Base-by-base conservation (phyloP, 1,140 invertebrate species). In the Berghia stephanieae region DNA sequence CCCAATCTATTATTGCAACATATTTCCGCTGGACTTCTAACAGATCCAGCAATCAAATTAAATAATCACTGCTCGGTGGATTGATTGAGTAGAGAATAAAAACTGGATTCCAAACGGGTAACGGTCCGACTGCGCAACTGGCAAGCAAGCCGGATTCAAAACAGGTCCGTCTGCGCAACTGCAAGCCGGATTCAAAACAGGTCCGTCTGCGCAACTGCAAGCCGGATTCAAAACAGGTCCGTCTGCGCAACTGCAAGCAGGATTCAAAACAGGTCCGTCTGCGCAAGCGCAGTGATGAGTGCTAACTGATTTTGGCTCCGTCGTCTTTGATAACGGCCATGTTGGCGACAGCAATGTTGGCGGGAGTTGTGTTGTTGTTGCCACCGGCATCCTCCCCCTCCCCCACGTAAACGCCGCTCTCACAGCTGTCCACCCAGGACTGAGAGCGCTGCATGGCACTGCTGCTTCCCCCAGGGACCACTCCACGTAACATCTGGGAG, bases 401-500 rank as follows among this genome's bases (percentile, higher is more conserved):
- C 1, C 84, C 83, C 1, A 85, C 82, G 60, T 83, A 83, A 2
- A 85, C 84, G 0, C 84, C 84, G 67, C 84, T 85, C 77, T 85
- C 84, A 72, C 84, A 84, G 76, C 84, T 85, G 69, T 85, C 83
- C 46, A 85, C 78, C 80, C 82, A 83, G 0, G 84, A 85, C 38
- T 81, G 79, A 57, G 82, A 84, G 27, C 83, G 78, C 68, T 85
- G 82, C 36, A 84, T 82, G 13, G 79, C 78, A 24, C 69, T 76
- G 5, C 66, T 46, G 38, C 66, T 66, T 40, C 43, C 67, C 2
- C 27, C 55, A 13, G 67, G 38, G 42, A 55, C 79, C 2, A 42
- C 77, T 13, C 46, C 80, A 31, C 77, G 72, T 75, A 79, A 76
- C 40, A 78, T 71, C n/a, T 78, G 79, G n/a, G 78, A 80, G 49